phyloP scores from a whole-genome alignment of 2,888 invertebrate species.

The Polydesmus complanatus region DNA sequence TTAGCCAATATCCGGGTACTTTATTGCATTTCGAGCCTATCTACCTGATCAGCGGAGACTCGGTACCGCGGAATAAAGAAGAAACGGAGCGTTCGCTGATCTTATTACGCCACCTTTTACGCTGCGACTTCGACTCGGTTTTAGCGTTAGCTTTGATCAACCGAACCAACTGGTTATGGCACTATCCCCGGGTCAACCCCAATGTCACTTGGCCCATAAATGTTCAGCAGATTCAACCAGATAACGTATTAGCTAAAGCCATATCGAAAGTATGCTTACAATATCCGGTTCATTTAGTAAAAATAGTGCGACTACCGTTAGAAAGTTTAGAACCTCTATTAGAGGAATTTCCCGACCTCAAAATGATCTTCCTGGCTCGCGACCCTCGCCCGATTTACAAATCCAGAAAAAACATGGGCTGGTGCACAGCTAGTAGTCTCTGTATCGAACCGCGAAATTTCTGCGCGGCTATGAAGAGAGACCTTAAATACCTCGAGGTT shows the following conservation, averaged over 20 bases:
- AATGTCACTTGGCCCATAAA: slow-evolving; percentile 70
- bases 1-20: slow-evolving; percentile 70
- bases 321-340: slow-evolving; percentile 54
- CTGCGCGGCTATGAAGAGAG: slow-evolving; percentile 39
- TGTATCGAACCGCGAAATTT: slow-evolving; percentile 62
- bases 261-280: slow-evolving; percentile 9
- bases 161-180: slow-evolving; percentile 16
- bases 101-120: slow-evolving; percentile 1
- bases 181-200: slow-evolving; percentile 69
- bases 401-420: slow-evolving; percentile 64
- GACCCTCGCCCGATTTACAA: slow-evolving; percentile 78
- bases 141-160: slow-evolving; percentile 21
- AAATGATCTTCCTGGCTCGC: slow-evolving; percentile 61
- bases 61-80: background rate
- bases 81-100: background rate
- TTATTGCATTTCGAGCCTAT: slow-evolving; percentile 84
- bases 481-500: slow-evolving; percentile 44
- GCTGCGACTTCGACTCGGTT: slow-evolving; percentile 3
- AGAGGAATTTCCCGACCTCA: slow-evolving; percentile 42
- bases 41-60: slow-evolving; percentile 20
- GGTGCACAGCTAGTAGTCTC: slow-evolving; percentile 63
- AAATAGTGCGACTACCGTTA: slow-evolving; percentile 63
- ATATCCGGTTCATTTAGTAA: slow-evolving; percentile 38
- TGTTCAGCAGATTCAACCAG: slow-evolving; percentile 47
- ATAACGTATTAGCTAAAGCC: slow-evolving; percentile 45